Conservation (phyloP, 2,888 invertebrate species). For the Tortrix viridana region DNA sequence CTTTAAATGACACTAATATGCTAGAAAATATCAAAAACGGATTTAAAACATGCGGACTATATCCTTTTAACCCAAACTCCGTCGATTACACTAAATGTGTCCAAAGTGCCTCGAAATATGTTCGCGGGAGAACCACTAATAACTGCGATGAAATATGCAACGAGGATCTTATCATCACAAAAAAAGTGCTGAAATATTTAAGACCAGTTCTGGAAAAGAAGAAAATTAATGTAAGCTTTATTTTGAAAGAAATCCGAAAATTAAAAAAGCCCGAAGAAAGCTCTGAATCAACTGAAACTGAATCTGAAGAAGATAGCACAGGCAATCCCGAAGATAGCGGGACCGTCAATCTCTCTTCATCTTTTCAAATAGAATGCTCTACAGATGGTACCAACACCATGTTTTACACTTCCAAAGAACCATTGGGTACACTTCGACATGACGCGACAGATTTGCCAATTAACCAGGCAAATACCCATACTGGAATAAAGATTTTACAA, state of each 20-base stretch:
- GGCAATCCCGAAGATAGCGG: too few relatives aligned
- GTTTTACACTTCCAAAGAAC: too few relatives aligned
- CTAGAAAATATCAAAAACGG: constrained; percentile 34
- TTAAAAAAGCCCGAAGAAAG: constrained; percentile 8
- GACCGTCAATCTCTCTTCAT: constrained; percentile 3
- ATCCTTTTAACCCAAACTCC: constrained; percentile 38
- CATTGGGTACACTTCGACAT: too few relatives aligned
- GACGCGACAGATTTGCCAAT: too few relatives aligned
- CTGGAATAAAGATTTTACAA: too few relatives aligned
- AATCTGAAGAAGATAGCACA: not conserved
- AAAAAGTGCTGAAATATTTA: constrained; percentile 27
- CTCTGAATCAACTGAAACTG: not conserved
- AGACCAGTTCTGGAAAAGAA: constrained; percentile 27
- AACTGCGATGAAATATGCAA: constrained; percentile 13
- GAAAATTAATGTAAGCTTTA: constrained; percentile 15
- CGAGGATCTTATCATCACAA: constrained; percentile 9
- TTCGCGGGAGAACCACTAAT: not conserved
- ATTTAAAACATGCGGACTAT: constrained; percentile 40
- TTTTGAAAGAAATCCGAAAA: constrained; percentile 22
- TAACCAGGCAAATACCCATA: too few relatives aligned
- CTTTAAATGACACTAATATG: constrained; percentile 30
- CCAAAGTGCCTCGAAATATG: constrained; percentile 23
- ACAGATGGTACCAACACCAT: too few relatives aligned
- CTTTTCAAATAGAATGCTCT: constrained; percentile 10
- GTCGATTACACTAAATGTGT: constrained; percentile 40